phyloP scores from a whole-genome alignment of 2,888 invertebrate species.

The Synergus japonicus region DNA sequence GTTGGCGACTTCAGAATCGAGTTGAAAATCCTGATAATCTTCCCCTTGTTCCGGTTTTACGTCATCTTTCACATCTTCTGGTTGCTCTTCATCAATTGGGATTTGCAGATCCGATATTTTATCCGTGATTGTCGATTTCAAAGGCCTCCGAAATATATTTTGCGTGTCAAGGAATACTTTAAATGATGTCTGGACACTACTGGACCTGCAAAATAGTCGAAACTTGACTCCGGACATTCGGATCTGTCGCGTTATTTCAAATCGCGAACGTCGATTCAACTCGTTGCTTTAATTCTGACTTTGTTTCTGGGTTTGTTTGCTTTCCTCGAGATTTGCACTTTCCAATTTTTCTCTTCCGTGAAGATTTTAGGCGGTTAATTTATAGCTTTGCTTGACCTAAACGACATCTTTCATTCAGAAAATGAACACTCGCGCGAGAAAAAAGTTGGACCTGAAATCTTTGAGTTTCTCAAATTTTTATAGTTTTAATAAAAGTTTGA shows the following conservation, averaged over 20 bases:
- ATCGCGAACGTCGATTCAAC: background rate
- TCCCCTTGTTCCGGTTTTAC: constrained; percentile 11
- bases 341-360: constrained; percentile 15
- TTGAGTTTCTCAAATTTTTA: background rate
- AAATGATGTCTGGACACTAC: constrained; percentile 66
- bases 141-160: constrained; percentile 64
- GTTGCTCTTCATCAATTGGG: constrained; percentile 17
- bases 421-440: background rate
- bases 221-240: constrained; percentile 68
- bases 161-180: constrained; percentile 67
- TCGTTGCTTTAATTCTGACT: background rate
- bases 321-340: background rate
- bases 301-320: background rate
- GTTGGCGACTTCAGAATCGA: constrained; percentile 11
- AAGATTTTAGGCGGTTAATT: background rate
- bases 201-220: constrained; percentile 74
- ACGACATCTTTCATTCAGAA: background rate
- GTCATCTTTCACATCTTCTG: background rate
- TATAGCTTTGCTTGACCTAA: background rate
- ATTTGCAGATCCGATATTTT: background rate
- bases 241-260: constrained; percentile 44
- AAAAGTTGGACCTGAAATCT: background rate
- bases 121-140: constrained; percentile 52
- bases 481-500: background rate
- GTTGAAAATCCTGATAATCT: background rate